Conservation (phyloP, 2,888 invertebrate genomes). For the Pseudanteris insignis region DNA sequence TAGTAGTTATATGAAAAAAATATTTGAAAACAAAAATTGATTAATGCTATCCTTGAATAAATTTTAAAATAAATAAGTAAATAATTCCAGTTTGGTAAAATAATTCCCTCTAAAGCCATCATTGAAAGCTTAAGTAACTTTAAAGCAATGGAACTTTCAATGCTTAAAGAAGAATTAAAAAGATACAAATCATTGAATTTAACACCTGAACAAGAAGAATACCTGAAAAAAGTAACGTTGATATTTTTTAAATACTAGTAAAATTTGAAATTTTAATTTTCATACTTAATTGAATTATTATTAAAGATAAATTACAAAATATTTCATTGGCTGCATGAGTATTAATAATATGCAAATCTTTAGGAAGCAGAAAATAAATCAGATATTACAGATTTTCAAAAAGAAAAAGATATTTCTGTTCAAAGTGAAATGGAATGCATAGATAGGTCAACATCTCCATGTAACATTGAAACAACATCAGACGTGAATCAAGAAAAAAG, state of each 20-base stretch:
- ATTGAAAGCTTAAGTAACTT: constrained; percentile 47
- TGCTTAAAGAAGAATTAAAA: constrained; percentile 49
- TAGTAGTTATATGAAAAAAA: no score
- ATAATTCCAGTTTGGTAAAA: no score
- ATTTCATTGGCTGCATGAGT: neutral
- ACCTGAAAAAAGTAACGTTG: constrained; percentile 14
- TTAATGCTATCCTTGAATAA: no score
- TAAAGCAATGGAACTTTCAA: constrained; percentile 51
- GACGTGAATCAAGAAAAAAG: neutral
- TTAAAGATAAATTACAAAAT: neutral
- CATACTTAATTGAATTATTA: neutral
- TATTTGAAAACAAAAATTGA: no score
- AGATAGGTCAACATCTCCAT: neutral
- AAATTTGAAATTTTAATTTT: neutral
- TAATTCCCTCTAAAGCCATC: neutral
- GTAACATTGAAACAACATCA: neutral
- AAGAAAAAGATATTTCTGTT: neutral
- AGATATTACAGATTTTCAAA: neutral
- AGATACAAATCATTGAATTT: constrained; percentile 54
- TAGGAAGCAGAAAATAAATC: neutral
- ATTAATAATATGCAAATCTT: neutral
- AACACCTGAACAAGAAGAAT: constrained; percentile 49
- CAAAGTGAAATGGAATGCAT: neutral
- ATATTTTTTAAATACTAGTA: neutral
- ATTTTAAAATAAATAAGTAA: no score